phyloP scores from a whole-genome alignment of 2,888 invertebrate species.

The Torymus aiolomorphi region DNA sequence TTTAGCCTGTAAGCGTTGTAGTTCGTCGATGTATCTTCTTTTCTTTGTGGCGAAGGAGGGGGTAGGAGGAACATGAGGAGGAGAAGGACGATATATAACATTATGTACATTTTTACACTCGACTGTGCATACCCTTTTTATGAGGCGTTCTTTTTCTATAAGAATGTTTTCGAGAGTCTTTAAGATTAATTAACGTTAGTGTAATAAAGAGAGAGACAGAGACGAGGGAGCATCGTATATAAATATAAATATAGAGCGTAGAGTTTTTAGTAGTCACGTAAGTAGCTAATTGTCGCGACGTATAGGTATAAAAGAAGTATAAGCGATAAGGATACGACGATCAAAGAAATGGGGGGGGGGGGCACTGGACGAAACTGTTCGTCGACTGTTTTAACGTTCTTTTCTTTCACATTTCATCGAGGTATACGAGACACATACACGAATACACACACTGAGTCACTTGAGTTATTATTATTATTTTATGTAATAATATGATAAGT shows the following conservation, averaged over 20 bases:
- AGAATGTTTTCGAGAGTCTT: slow-evolving; percentile 54
- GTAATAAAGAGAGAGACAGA: slow-evolving; percentile 29
- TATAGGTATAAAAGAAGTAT: no score
- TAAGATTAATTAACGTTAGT: slow-evolving; percentile 50
- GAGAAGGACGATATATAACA: slow-evolving; percentile 6
- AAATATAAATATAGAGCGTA: slow-evolving; percentile 43
- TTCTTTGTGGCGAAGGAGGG: slow-evolving; percentile 58
- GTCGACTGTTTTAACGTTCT: slow-evolving; percentile 29
- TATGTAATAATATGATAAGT: slow-evolving; percentile 22
- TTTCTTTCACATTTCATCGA: slow-evolving; percentile 32
- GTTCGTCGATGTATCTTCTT: slow-evolving; percentile 25
- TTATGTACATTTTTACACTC: slow-evolving; percentile 65
- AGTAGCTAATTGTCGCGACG: slow-evolving; percentile 61
- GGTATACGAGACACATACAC: slow-evolving; percentile 37
- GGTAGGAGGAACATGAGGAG: slow-evolving; percentile 61
- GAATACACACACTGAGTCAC: slow-evolving; percentile 37
- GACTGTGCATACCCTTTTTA: slow-evolving; percentile 52
- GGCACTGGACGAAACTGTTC: slow-evolving; percentile 32
- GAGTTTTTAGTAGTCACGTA: slow-evolving; percentile 59
- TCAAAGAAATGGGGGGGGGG: slow-evolving; percentile 22
- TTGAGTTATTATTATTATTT: slow-evolving; percentile 31
- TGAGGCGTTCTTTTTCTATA: slow-evolving; percentile 18
- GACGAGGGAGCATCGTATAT: slow-evolving; percentile 28
- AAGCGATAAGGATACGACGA: slow-evolving; percentile 36
- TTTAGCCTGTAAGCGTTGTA: slow-evolving; percentile 45